Evolutionary conservation across 1,140 invertebrate species (phyloP), one percentile per base, ranked within the genome.

Genomic region (Camponotus vicinus): DNA sequence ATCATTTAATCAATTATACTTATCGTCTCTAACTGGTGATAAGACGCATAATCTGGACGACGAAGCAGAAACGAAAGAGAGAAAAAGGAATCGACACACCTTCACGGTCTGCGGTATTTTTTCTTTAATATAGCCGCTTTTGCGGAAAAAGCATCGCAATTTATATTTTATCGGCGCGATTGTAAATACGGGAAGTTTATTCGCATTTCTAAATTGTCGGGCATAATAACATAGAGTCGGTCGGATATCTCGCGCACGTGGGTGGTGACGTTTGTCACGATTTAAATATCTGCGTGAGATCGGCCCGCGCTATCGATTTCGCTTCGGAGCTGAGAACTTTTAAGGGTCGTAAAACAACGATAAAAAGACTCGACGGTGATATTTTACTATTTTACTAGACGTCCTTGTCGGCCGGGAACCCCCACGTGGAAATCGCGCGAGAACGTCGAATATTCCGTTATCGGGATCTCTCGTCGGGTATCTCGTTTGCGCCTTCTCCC

Each of bases 301-400:
- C 91, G 89, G 80, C 34, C 49, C 87, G 69, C 70, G 70, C 80
- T 83, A 87, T 91, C 85, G 79, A 88, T 86, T 82, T 85, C 55
- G 75, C 52, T 69, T 55, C 49, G 79, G 49, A 59, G 49, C 59
- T 52, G 83, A 85, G 9, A 85, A 80, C 88, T 90, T 92, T 93
- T 73, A 86, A 88, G 78, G 57, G 69, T 89, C 90, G 63, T 91
- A 91, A 91, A 91, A 77, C 40, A 79, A 42, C 84, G 86, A 88
- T 88, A 88, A 91, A 86, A 90, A 88, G 55, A 86, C 71, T n/a
- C 69, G 49, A 18, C 57, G 80, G 87, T 61, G 87, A 90, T 90
- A 89, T 90, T 91, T 89, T 87, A 90, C 90, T 91, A 89, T 91
- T 90, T 91, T 91, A 90, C 89, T 89, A 87, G 61, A 91, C 85